These are phyloP conservation scores for Pseudomyrmex flavicornis DNA, from an alignment of 1,140 invertebrate species.

Conservation along the genomic window DNA sequence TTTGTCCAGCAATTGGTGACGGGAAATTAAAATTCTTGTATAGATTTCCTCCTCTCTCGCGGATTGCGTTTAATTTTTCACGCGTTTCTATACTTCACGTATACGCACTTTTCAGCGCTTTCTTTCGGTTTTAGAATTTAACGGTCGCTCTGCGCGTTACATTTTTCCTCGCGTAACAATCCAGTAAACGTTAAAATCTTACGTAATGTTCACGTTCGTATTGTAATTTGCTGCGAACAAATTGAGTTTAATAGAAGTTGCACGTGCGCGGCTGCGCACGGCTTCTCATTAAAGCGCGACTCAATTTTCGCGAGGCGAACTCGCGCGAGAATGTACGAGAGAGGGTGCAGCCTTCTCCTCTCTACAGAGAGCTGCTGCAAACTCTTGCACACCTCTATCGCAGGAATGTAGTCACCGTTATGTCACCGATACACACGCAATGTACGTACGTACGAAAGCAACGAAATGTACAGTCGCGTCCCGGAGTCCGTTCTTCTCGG, in stretches of 20 bases:
- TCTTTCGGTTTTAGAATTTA: conserved; percentile 5
- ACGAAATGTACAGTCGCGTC: conserved; percentile 1
- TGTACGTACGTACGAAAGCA: conserved; percentile 39
- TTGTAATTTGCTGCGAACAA: background rate
- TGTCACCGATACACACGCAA: conserved; percentile 67
- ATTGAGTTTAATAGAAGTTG: background rate
- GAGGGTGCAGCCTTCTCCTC: conserved; percentile 14
- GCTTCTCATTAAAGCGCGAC: background rate
- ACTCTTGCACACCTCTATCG: conserved; percentile 29
- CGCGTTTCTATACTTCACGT: background rate
- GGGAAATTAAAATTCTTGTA: background rate
- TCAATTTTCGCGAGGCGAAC: conserved; percentile 18
- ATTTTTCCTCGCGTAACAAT: background rate
- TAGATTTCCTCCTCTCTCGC: background rate
- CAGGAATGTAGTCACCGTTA: conserved; percentile 73
- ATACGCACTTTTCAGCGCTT: background rate
- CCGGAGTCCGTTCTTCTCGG: background rate
- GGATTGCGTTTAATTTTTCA: background rate
- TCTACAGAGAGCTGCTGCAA: background rate
- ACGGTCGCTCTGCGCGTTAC: background rate
- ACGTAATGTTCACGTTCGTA: background rate
- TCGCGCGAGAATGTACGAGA: conserved; percentile 21
- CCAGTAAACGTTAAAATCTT: background rate
- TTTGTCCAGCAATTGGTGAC: background rate
- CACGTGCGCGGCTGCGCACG: background rate